A percentile compares a stretch with the other conserved stretches of the same genome.
Evolutionary conservation across 2,888 invertebrate species (phyloP).

Genomic region (Coenonympha arcania): DNA sequence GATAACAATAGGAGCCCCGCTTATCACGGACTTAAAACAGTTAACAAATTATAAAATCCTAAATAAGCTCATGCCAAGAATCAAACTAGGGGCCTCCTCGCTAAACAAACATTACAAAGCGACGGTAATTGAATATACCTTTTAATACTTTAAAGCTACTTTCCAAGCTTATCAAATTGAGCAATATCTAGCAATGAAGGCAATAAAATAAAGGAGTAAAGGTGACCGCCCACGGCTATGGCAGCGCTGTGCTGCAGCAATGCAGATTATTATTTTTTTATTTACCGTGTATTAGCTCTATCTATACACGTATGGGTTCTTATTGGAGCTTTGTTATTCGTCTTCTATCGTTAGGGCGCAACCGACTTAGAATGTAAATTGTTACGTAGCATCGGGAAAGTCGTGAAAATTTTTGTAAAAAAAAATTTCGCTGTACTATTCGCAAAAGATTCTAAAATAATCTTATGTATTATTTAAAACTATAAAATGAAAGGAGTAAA

Average conservation of each 20-base stretch:
- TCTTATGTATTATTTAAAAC: too few relatives aligned
- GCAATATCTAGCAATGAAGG: constrained; percentile 18
- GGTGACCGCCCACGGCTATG: constrained; percentile 31
- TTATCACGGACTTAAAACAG: too few relatives aligned
- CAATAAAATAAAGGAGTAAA: too few relatives aligned
- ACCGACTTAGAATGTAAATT: constrained; percentile 32
- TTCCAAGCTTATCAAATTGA: constrained; percentile 19
- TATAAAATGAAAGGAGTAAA: too few relatives aligned
- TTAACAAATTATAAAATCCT: too few relatives aligned
- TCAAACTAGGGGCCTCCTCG: too few relatives aligned
- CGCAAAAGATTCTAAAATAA: too few relatives aligned
- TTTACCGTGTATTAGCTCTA: constrained; percentile 38
- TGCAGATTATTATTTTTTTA: constrained; percentile 46
- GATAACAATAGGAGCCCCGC: too few relatives aligned
- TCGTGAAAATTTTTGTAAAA: too few relatives aligned
- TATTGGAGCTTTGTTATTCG: constrained; percentile 38
- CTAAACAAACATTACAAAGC: not conserved
- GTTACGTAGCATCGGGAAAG: not conserved
- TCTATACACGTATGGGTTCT: constrained; percentile 24
- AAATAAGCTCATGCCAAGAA: too few relatives aligned
- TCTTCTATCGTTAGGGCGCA: constrained; percentile 28
- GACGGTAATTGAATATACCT: not conserved
- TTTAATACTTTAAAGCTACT: constrained; percentile 20
- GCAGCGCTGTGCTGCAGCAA: constrained; percentile 30
- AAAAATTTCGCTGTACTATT: too few relatives aligned